Percentiles rank a stretch among this genome's conserved stretches.
phyloP scores from a whole-genome alignment of 2,888 invertebrate species.

The Drosophila pseudotalamancana region DNA sequence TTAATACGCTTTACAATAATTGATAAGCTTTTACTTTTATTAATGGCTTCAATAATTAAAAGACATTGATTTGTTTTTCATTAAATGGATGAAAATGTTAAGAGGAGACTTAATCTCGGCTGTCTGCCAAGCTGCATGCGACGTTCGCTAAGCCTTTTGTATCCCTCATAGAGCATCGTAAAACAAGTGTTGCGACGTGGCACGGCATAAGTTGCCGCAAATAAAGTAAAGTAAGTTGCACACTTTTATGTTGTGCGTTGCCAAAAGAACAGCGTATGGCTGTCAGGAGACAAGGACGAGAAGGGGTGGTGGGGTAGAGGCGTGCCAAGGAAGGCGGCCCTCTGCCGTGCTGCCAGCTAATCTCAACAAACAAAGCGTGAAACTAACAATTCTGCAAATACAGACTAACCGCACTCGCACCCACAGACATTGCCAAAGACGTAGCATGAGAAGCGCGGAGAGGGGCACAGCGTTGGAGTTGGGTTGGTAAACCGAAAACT shows the following conservation, averaged over 20 bases:
- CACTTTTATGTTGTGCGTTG: slow-evolving; percentile 69
- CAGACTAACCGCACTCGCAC: slow-evolving; percentile 65
- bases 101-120: too few relatives aligned
- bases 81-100: too few relatives aligned
- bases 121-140: slow-evolving; percentile 2
- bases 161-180: slow-evolving; percentile 26
- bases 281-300: slow-evolving; percentile 6
- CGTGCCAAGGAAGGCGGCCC: too few relatives aligned
- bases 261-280: slow-evolving; percentile 30
- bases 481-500: slow-evolving; percentile 16
- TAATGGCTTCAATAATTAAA: too few relatives aligned
- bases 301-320: not conserved
- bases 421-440: slow-evolving; percentile 17
- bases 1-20: slow-evolving; percentile 40
- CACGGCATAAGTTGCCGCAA: slow-evolving; percentile 65
- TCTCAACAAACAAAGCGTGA: slow-evolving; percentile 56
- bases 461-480: not conserved
- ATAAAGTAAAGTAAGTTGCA: slow-evolving; percentile 65
- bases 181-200: slow-evolving; percentile 53
- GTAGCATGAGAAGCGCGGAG: slow-evolving; percentile 1
- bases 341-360: slow-evolving; percentile 51
- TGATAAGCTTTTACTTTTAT: not conserved
- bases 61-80: too few relatives aligned
- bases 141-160: slow-evolving; percentile 19
- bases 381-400: slow-evolving; percentile 73